Conservation (phyloP, 2,888 invertebrate genomes). For the Steromphala cineraria region DNA sequence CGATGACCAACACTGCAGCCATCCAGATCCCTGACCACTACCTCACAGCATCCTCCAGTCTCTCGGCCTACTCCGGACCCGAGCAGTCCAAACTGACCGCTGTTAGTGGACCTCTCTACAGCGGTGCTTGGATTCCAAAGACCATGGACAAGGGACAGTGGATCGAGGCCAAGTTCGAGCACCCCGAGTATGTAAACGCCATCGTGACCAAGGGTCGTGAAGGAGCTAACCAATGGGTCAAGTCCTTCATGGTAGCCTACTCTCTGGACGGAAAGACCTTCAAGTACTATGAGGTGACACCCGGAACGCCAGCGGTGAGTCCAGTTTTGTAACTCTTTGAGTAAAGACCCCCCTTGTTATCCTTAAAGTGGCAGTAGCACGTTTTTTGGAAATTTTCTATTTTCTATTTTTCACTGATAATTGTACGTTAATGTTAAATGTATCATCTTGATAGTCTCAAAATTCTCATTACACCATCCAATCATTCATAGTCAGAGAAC, state of each 20-base stretch:
- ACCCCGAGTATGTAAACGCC: slow-evolving; percentile 6
- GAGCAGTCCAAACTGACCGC: slow-evolving; percentile 26
- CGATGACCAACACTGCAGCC: slow-evolving; percentile 15
- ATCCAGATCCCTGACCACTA: slow-evolving; percentile 20
- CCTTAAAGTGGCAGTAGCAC: too few species aligned
- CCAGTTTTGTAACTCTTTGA: background rate
- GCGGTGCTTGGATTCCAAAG: slow-evolving; percentile 25
- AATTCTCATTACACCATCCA: too few species aligned
- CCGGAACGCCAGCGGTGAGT: slow-evolving; percentile 20
- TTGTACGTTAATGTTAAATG: too few species aligned
- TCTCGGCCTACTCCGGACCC: slow-evolving; percentile 38
- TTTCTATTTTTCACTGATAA: too few species aligned
- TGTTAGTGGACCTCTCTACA: slow-evolving; percentile 12
- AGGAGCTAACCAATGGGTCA: slow-evolving; percentile 45
- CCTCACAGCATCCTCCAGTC: slow-evolving; percentile 38
- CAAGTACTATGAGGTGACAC: slow-evolving; percentile 28
- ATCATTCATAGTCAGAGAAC: too few species aligned
- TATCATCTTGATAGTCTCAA: too few species aligned
- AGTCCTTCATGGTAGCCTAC: slow-evolving; percentile 51
- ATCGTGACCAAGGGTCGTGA: slow-evolving; percentile 19
- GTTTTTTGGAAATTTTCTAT: too few species aligned
- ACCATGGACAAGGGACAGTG: slow-evolving; percentile 22
- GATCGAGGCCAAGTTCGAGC: slow-evolving; percentile 24
- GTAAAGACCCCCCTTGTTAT: too few species aligned
- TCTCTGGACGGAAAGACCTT: slow-evolving; percentile 59